Base-by-base conservation (phyloP, 2,797 vertebrate genomes). In the Kryptolebias ocellatus region DNA sequence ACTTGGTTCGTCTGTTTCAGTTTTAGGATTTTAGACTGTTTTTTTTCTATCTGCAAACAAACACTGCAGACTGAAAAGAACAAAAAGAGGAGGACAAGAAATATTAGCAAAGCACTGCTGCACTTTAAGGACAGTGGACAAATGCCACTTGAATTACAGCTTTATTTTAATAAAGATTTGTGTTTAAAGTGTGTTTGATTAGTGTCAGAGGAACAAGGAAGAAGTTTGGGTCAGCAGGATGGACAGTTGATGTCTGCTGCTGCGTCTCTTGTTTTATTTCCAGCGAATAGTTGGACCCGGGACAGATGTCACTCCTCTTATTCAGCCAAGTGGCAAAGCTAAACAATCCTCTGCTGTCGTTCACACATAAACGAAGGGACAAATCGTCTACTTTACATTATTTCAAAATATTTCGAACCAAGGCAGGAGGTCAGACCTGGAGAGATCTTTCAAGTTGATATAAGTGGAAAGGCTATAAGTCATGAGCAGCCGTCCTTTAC, bases 321-420 rank as follows among this genome's bases (percentile, higher is more conserved):
- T 81, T 79, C 60, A 78, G 81, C 86, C 90, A 89, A 87, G 83
- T 88, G 89, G 85, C 46, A 39, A 67, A 86, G 84, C 64, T 68
- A 87, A 88, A 18, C 67, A 31, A 50, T 1, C 20, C 51, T 75
- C 42, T 2, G 34, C 72, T 49, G 71, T 2, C 3, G n/a, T 70
- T 76, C 59, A 53, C 52, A 31, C 62, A 31, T 31, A n/a, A n/a
- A n/a, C n/a, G n/a, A n/a, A n/a, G n/a, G n/a, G n/a, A n/a, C 72
- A 39, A 44, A 50, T 66, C 20, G 76, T 68, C 86, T 79, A 57
- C 83, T 88, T 89, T 79, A 70, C 88, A 83, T 81, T 78, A 72
- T 83, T 83, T 84, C 80, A 79, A 75, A 84, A 87, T 79, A 81
- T 77, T 61, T 66, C 52, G 14, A 49, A 52, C 12, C 20, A 10